Evolutionary conservation across 2,113 vertebrate species (phyloP).

Genomic region (Pyrgilauda ruficollis): DNA sequence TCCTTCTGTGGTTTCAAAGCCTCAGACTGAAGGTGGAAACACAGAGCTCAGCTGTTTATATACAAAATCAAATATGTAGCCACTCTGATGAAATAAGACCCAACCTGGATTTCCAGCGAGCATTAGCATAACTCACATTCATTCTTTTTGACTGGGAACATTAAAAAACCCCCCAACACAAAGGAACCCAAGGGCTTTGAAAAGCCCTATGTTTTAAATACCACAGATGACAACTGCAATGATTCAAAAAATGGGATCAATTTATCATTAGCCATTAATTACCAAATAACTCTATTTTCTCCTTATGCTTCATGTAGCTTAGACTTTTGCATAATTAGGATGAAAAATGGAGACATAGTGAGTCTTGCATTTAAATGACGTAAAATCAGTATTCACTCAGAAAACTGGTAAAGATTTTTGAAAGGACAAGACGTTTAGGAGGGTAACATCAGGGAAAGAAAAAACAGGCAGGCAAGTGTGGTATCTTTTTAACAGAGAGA

Average conservation of each 20-base stretch:
- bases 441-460: not conserved
- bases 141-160: not conserved
- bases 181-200: not conserved
- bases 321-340: conserved; percentile 31
- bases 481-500: not conserved
- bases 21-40: conserved; percentile 29
- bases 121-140: conserved; percentile 9
- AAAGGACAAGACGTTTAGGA: not conserved
- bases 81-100: conserved; percentile 16
- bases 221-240: conserved; percentile 23
- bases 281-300: conserved; percentile 51
- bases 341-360: conserved; percentile 37
- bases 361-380: conserved; percentile 28
- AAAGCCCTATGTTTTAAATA: not conserved
- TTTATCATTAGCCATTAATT: conserved; percentile 62
- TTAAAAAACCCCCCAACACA: not conserved
- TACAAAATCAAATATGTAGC: conserved; percentile 30
- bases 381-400: not conserved
- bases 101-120: not conserved
- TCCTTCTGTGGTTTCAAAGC: conserved; percentile 29
- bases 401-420: not conserved
- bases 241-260: conserved; percentile 43
- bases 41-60: conserved; percentile 8
- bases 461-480: not conserved
- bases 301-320: conserved; percentile 56